These are phyloP conservation scores for Acanthacorydalis orientalis DNA, from an alignment of 2,888 invertebrate genomes.

Conservation along the genomic window DNA sequence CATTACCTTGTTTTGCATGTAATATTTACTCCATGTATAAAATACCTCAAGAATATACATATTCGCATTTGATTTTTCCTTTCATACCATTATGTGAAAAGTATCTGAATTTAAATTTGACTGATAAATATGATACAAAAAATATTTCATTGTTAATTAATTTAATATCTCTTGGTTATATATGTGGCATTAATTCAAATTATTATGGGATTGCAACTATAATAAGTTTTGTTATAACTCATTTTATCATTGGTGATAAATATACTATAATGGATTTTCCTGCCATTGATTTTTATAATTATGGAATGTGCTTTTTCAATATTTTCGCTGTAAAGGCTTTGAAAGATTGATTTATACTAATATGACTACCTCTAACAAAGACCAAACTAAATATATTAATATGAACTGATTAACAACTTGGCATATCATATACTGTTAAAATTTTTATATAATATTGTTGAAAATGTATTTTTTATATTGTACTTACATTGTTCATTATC, in stretches of 20 bases:
- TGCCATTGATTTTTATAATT: constrained; percentile 22
- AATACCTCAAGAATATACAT: background rate
- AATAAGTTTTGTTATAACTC: constrained; percentile 18
- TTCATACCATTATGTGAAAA: background rate
- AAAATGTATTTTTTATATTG: too few relatives aligned
- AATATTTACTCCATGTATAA: background rate
- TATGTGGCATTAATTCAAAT: constrained; percentile 19
- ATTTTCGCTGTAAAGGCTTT: constrained; percentile 20
- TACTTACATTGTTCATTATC: too few relatives aligned
- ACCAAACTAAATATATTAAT: background rate
- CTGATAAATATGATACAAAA: constrained; percentile 9
- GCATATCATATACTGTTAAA: too few relatives aligned
- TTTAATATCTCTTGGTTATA: constrained; percentile 15
- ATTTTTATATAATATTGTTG: too few relatives aligned
- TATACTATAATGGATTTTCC: constrained; percentile 19
- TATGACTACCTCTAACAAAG: background rate
- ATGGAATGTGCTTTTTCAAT: constrained; percentile 23
- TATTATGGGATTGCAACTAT: constrained; percentile 15
- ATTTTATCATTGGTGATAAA: constrained; percentile 18
- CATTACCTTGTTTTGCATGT: background rate
- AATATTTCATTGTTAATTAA: constrained; percentile 16
- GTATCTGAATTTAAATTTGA: background rate
- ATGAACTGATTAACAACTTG: background rate
- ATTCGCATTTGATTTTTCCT: background rate
- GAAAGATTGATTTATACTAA: constrained; percentile 3